Evolutionary conservation across 2,888 invertebrate species (phyloP).

Genomic region (Callimorpha dominula): DNA sequence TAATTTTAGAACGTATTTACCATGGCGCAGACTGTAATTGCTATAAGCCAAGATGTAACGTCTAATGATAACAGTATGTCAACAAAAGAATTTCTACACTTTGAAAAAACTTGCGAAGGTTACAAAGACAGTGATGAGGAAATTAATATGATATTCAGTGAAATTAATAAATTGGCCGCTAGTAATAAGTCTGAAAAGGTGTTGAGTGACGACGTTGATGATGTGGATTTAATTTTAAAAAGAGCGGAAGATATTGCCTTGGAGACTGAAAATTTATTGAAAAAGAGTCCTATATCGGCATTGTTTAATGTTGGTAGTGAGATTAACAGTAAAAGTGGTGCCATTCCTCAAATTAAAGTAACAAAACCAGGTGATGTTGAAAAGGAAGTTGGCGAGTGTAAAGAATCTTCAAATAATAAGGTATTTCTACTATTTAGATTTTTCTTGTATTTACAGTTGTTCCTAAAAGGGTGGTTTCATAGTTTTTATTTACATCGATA

Average conservation of each 20-base stretch:
- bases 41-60: constrained; percentile 56
- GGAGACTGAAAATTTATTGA: constrained; percentile 75
- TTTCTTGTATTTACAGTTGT: background rate
- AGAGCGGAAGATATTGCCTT: constrained; percentile 78
- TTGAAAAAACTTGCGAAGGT: constrained; percentile 77
- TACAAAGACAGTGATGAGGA: constrained; percentile 86
- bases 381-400: constrained; percentile 44
- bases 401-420: constrained; percentile 56
- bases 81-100: constrained; percentile 77
- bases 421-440: constrained; percentile 50
- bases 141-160: constrained; percentile 89
- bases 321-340: constrained; percentile 44
- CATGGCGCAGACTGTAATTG: constrained; percentile 65
- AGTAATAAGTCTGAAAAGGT: constrained; percentile 62
- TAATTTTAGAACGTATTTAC: constrained; percentile 17
- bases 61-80: constrained; percentile 78
- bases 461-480: background rate
- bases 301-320: constrained; percentile 38
- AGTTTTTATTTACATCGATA: too few species aligned
- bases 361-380: constrained; percentile 69
- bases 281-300: constrained; percentile 65
- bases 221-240: constrained; percentile 79
- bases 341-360: constrained; percentile 77
- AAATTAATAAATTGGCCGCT: constrained; percentile 87
- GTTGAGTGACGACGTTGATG: constrained; percentile 72